Base-by-base conservation (phyloP, 1,140 invertebrate species). In the Cherax destructor region DNA sequence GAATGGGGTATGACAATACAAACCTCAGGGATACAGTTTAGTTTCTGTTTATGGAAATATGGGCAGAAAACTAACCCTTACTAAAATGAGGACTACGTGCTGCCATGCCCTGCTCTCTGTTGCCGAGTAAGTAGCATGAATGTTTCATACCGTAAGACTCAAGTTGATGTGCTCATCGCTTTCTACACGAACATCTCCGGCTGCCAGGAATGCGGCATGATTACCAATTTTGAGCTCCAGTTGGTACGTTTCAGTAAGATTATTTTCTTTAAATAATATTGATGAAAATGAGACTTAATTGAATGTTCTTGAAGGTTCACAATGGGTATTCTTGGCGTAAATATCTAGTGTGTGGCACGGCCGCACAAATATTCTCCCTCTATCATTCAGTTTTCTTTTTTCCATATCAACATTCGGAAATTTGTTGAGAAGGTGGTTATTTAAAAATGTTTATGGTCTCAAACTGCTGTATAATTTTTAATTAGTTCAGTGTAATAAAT, bases 391-490 rank as follows among this genome's bases (percentile, higher is more conserved):
- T 56, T 61, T 83, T 41, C 59, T 84, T 84, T 61, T 59, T 84
- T 84, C 41, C 78, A 49, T 79, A 80, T 88, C 81, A 50, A 79
- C 59, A 88, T 88, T 41, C 76, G 69, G 77, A 59, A 81, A 88
- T 80, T 88, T 79, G 77, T 80, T 79, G 18, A 80, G 61, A 87
- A 69, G 61, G 41, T 80, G 6, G 81, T 88, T 80, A 88, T 88
- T 88, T 88, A 77, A 61, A n/a, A 88, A 52, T 88, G 78, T 88
- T 88, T 80, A 88, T 80, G 50, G 86, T 90, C 88, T 86, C 85
- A 86, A 81, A 90, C 88, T 90, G 80, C 88, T 90, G 88, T 90
- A 90, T 78, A 83, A 72, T 90, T 90, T 90, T 84, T 72, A 83
- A 90, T 88, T 88, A 88, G 86, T 88, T 88, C 59, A 59, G 69